Base-by-base conservation (phyloP, 92 coral and sea anemone genomes). In the Virgularia gustaviana region DNA sequence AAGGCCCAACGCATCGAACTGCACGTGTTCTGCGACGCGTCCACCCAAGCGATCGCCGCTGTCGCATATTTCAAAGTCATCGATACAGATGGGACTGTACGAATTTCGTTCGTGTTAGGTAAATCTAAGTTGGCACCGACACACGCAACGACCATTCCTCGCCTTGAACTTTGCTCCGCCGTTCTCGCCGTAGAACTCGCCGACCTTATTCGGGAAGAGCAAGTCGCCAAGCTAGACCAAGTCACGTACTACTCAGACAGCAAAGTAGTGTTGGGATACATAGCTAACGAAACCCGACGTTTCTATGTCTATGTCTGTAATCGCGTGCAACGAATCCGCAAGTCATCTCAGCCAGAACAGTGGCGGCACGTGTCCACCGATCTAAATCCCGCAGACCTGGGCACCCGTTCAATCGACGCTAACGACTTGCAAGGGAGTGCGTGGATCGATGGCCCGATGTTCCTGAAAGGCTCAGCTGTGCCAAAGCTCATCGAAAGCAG, bases 41-140 rank as follows among this genome's bases (percentile, higher is more conserved):
- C 76, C 1, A 68, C 65, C 55, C 41, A 13, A 49, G 82, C 68
- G 0, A 66, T 66, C 22, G 45, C 57, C 2, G 84, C 79, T n/a
- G 84, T 71, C 22, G 65, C 68, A 11, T 78, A 78, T 42, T 49
- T 67, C 19, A 54, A 56, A 44, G 29, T 32, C 2, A 29, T 54
- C 76, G 75, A 78, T 9, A 9, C 57, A 15, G 49, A 53, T 65
- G 65, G 65, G 13, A 47, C 52, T 34, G 80, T 72, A 2, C 72
- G 73, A 72, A 79, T 80, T 10, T 34, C 85, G 52, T 72, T 72
- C n/a, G 75, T 80, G 44, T 75, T 63, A 10, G 75, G 74, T 12
- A 79, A 80, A 52, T 65, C 85, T 11, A 80, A 73, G 75, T 71
- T 68, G n/a, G n/a, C n/a, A n/a, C n/a, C n/a, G n/a, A n/a, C n/a